A percentile compares a stretch with the other conserved stretches of the same genome.
Conservation (phyloP, 2,113 vertebrate genomes). For the Arvicanthis niloticus region DNA sequence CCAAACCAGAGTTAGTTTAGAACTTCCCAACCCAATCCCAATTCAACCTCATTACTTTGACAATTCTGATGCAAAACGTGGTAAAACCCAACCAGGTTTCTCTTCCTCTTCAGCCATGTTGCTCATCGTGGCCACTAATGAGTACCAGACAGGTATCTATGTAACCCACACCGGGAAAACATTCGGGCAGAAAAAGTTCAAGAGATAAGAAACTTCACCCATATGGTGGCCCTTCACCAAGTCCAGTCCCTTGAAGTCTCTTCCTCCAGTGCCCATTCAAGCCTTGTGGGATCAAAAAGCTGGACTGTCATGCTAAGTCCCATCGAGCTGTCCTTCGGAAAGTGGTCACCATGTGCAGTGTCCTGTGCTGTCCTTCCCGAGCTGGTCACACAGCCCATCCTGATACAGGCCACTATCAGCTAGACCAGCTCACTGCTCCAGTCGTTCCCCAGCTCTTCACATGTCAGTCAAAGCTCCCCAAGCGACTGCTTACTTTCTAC, state of each 20-base stretch:
- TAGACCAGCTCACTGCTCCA: fast-evolving
- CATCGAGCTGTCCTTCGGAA: background rate
- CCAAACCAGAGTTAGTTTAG: background rate
- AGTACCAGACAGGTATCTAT: background rate
- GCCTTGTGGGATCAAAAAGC: background rate
- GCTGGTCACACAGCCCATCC: background rate
- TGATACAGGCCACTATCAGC: fast-evolving
- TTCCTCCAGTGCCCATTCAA: fast-evolving
- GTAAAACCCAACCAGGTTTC: background rate
- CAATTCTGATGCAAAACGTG: background rate
- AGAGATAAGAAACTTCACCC: background rate
- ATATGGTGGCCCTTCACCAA: background rate
- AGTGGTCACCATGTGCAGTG: background rate
- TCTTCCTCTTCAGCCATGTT: background rate
- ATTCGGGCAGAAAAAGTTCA: background rate
- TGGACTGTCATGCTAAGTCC: no score
- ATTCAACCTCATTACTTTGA: background rate
- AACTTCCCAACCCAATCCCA: background rate
- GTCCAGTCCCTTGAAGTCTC: background rate
- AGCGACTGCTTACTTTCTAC: background rate
- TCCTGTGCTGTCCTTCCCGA: background rate
- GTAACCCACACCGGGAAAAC: background rate
- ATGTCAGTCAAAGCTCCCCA: background rate
- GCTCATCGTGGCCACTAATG: background rate
- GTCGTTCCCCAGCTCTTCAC: background rate